Evolutionary conservation across 1,140 invertebrate species (phyloP), one percentile per base, ranked within the genome.

Genomic region (Zelostemma sp.): DNA sequence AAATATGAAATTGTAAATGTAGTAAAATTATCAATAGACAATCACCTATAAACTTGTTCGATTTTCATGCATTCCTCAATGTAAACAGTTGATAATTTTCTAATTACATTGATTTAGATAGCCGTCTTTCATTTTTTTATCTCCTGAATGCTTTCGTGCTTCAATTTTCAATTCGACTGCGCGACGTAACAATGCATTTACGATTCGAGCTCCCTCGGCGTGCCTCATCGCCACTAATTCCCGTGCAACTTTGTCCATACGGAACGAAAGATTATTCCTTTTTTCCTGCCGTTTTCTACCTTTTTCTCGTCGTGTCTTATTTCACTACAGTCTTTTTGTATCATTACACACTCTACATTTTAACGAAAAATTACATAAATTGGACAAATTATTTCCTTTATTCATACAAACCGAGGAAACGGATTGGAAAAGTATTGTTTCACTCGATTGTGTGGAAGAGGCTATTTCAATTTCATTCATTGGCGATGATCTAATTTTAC

Each of bases 161-260:
- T 60, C 55, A 16, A 67, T 72, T 67, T 72, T 64, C 55, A 60
- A 40, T 72, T 67, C 58, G 56, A 67, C 62, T 60, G 69, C 51
- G 21, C 46, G 40, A 14, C 46, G 57, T 72, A 72, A 72, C 60
- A 72, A 67, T 49, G 59, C 66, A 72, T 72, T 72, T 72, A 72
- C 63, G 63, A 66, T 50, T 66, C 11, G 25, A 60, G 66, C 51
- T 68, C 63, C 33, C 47, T 41, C 55, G 56, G 58, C 54, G 31
- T 65, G 46, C 38, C 51, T 54, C 57, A 65, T 63, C 54, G 53
- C 14, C 31, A 53, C 18, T 48, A 48, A 72, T 45, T 55, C 43
- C 38, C 57, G 33, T 45, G 56, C 68, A 59, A 49, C 59, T 59
- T 46, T 54, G 50, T 56, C 55, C 50, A 64, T 67, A 68, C 56